Percentiles rank a stretch among this genome's conserved stretches.
Conservation (phyloP, 2,888 invertebrate genomes). For the Chrysina gloriosa region DNA sequence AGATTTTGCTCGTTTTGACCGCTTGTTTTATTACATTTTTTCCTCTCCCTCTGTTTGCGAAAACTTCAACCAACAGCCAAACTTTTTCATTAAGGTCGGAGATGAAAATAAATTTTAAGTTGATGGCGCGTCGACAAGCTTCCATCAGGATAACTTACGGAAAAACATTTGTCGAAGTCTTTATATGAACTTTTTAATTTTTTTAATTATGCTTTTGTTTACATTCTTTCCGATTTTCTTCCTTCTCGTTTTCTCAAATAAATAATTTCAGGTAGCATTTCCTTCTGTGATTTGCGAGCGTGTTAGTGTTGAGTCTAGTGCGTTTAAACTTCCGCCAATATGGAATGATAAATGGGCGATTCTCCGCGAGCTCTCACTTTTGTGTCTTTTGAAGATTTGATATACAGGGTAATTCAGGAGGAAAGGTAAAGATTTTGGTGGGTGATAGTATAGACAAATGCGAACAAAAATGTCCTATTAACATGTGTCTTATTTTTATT, state of each 20-base stretch:
- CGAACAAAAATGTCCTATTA: too few relatives aligned
- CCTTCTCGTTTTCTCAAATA: neutral
- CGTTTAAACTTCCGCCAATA: too few relatives aligned
- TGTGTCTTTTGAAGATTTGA: too few relatives aligned
- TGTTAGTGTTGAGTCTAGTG: too few relatives aligned
- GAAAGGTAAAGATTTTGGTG: too few relatives aligned
- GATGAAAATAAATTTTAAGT: slow-evolving; percentile 26
- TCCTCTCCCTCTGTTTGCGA: slow-evolving; percentile 22
- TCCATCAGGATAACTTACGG: slow-evolving; percentile 19
- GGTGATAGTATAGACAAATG: too few relatives aligned
- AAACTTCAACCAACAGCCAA: slow-evolving; percentile 17
- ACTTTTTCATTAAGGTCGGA: slow-evolving; percentile 30
- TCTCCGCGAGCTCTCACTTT: too few relatives aligned
- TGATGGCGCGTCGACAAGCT: slow-evolving; percentile 4
- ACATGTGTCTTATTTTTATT: too few relatives aligned
- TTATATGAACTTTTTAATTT: slow-evolving; percentile 10
- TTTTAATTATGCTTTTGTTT: slow-evolving; percentile 12
- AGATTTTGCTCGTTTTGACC: slow-evolving; percentile 9
- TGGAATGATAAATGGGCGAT: too few relatives aligned
- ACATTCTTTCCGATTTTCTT: neutral
- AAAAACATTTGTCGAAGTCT: slow-evolving; percentile 25
- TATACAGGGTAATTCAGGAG: too few relatives aligned
- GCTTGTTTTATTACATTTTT: slow-evolving; percentile 33
- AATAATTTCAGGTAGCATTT: neutral
- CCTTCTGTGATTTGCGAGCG: neutral